phyloP scores from a whole-genome alignment of 2,113 vertebrate species.

The Lathamus discolor region DNA sequence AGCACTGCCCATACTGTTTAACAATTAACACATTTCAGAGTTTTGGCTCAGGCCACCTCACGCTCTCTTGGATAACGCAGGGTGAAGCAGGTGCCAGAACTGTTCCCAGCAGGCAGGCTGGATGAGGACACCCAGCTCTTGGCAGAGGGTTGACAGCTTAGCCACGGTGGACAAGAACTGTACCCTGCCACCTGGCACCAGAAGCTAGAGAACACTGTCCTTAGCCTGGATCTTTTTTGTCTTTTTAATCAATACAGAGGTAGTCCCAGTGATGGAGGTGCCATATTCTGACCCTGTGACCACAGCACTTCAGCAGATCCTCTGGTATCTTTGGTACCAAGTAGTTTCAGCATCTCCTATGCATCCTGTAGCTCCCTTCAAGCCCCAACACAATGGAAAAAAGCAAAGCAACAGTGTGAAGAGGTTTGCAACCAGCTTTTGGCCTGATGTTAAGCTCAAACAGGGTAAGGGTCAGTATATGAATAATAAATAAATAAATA shows the following conservation, averaged over 20 bases:
- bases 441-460: not conserved
- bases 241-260: not conserved
- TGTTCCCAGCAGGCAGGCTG: slow-evolving; percentile 5
- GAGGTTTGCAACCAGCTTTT: not conserved
- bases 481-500: not conserved
- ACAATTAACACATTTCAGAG: slow-evolving; percentile 33
- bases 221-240: not conserved
- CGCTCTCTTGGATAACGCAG: not conserved
- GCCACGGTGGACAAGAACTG: not conserved
- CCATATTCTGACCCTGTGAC: not conserved
- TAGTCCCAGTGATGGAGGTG: not conserved
- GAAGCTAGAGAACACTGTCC: not conserved
- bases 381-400: not conserved
- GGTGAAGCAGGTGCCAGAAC: not conserved
- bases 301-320: not conserved
- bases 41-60: not conserved
- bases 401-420: not conserved
- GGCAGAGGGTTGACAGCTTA: not conserved
- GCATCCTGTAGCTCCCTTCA: not conserved
- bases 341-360: not conserved
- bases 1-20: not conserved
- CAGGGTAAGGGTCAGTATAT: not conserved
- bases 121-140: not conserved
- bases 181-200: not conserved
- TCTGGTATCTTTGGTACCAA: not conserved